Evolutionary conservation across 2,888 invertebrate genomes (phyloP).

Genomic region (Drosophila tripunctata): DNA sequence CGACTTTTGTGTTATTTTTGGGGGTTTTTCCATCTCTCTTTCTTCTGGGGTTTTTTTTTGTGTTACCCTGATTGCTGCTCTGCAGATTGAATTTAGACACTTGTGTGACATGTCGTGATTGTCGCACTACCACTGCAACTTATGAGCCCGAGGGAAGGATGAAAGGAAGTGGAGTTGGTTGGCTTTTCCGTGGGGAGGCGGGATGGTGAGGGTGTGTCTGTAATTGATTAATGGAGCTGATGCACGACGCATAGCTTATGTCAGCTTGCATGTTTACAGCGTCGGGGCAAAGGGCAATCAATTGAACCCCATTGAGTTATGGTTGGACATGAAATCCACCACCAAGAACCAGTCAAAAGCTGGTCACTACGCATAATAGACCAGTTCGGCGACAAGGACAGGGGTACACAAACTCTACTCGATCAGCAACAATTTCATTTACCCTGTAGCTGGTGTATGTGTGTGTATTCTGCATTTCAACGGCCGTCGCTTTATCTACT

Average conservation of each 20-base stretch:
- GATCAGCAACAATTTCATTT: constrained; percentile 45
- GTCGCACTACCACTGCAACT: constrained; percentile 34
- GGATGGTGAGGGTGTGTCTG: constrained; percentile 60
- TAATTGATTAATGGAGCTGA: constrained; percentile 82
- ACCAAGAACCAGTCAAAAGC: constrained; percentile 21
- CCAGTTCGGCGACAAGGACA: neutral
- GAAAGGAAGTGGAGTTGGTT: neutral
- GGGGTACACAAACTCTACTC: neutral
- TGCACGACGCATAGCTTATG: constrained; percentile 70
- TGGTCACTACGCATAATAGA: constrained; percentile 34
- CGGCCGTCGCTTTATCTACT: constrained; percentile 56
- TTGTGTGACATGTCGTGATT: constrained; percentile 58
- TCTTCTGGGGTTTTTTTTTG: neutral
- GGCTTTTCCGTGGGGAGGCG: constrained; percentile 7
- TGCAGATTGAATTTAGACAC: constrained; percentile 58
- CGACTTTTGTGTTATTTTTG: constrained; percentile 7
- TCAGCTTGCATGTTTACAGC: constrained; percentile 55
- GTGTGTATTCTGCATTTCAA: constrained; percentile 31
- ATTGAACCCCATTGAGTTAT: constrained; percentile 62
- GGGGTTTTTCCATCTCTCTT: neutral
- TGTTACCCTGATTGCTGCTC: neutral
- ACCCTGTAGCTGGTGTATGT: constrained; percentile 1
- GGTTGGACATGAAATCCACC: constrained; percentile 38
- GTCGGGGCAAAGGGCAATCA: constrained; percentile 47
- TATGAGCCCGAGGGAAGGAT: neutral